Conservation (phyloP, 2,797 vertebrate genomes). For the Eupleurogrammus muticus region DNA sequence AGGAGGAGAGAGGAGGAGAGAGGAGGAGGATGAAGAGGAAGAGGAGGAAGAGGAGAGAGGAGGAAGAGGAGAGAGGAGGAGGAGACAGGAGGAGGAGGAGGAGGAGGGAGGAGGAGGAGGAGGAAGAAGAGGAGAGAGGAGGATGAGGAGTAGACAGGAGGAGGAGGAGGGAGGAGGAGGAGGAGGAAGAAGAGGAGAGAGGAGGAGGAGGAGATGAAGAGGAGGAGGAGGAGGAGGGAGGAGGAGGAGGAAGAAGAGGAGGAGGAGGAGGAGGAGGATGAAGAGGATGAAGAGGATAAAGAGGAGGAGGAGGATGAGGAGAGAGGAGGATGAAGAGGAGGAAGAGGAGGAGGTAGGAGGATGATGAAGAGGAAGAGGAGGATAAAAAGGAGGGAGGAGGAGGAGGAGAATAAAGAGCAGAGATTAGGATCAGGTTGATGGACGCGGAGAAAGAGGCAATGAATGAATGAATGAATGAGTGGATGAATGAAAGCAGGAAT, state of each 20-base stretch:
- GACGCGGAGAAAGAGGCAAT: slow-evolving; percentile 79
- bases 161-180: slow-evolving; percentile 67
- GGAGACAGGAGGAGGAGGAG: slow-evolving; percentile 65
- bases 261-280: slow-evolving; percentile 53
- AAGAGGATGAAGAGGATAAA: slow-evolving; percentile 75
- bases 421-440: slow-evolving; percentile 80
- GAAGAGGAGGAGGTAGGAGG: no score
- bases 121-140: slow-evolving; percentile 68
- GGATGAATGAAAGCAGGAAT: slow-evolving; percentile 58
- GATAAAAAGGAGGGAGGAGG: slow-evolving; percentile 69
- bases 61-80: slow-evolving; percentile 50
- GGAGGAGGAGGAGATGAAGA: slow-evolving; percentile 56
- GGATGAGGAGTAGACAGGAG: no score
- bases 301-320: slow-evolving; percentile 60
- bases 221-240: slow-evolving; percentile 68
- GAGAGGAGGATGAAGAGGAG: slow-evolving; percentile 68
- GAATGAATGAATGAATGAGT: slow-evolving; percentile 78
- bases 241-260: slow-evolving; percentile 61
- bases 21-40: slow-evolving; percentile 61
- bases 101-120: slow-evolving; percentile 60
- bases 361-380: slow-evolving; percentile 64
- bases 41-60: no score
- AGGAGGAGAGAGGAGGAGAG: slow-evolving; percentile 68
- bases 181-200: slow-evolving; percentile 68
- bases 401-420: slow-evolving; percentile 68